These are phyloP conservation scores for Tetraneura akinire DNA, from an alignment of 1,140 invertebrate genomes.

Conservation along the genomic window DNA sequence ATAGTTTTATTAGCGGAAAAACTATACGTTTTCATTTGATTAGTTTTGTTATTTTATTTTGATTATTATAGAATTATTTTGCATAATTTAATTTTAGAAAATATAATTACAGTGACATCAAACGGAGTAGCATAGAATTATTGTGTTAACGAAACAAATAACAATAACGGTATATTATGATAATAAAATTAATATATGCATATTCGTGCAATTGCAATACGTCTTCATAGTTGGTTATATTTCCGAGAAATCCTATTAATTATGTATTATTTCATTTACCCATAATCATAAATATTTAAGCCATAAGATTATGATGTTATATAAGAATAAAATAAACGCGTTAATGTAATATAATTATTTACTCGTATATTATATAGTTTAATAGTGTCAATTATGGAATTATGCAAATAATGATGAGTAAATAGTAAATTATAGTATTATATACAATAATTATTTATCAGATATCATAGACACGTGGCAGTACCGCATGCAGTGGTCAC, in stretches of 20 bases:
- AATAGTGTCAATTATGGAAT: too few species aligned
- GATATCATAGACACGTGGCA: too few species aligned
- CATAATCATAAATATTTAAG: too few species aligned
- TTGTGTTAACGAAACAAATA: background rate
- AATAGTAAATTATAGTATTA: too few species aligned
- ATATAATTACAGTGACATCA: conserved; percentile 14
- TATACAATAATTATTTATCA: too few species aligned
- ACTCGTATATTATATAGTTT: too few species aligned
- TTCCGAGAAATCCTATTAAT: background rate
- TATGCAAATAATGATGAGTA: too few species aligned
- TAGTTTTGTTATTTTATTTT: background rate
- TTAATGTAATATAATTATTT: too few species aligned
- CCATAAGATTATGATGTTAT: background rate
- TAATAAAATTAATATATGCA: conserved; percentile 16
- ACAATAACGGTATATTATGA: background rate
- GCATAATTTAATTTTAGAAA: background rate
- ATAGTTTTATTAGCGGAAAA: background rate
- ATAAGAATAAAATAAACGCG: background rate
- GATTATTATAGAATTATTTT: conserved; percentile 27
- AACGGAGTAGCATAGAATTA: conserved; percentile 1
- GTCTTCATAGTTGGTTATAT: background rate
- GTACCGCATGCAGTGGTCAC: too few species aligned
- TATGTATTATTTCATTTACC: too few species aligned
- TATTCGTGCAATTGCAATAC: background rate
- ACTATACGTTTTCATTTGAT: background rate